Conservation (phyloP, 2,113 vertebrate species). For the Crypturellus undulatus region DNA sequence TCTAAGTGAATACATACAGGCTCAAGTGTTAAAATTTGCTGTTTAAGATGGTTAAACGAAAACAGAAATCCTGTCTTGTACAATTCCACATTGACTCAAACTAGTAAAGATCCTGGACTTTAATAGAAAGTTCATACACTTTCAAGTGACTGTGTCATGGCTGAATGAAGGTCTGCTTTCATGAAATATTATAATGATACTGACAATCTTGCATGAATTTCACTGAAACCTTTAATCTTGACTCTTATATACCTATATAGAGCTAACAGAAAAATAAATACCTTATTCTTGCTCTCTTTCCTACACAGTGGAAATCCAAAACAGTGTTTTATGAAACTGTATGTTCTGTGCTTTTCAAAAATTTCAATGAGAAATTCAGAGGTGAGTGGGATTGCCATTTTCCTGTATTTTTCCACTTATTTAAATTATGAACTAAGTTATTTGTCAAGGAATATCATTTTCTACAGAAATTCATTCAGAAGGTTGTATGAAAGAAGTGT, state of each 20-base stretch:
- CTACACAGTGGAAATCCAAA: not conserved
- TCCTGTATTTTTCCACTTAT: accelerated
- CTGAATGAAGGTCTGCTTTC: not conserved
- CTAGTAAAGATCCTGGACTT: not conserved
- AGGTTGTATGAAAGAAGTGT: accelerated
- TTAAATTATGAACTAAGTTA: not conserved
- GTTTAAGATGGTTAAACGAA: not conserved
- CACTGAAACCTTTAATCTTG: not conserved
- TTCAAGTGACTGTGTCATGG: not conserved
- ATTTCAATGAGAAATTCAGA: not conserved
- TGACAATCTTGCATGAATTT: not conserved
- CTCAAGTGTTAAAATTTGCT: not conserved
- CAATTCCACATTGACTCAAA: not conserved
- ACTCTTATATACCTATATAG: not conserved
- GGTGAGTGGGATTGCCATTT: accelerated
- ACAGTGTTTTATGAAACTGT: not conserved
- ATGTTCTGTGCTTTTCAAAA: not conserved
- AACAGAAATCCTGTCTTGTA: not conserved
- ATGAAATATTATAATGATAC: not conserved
- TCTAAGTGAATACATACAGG: not conserved
- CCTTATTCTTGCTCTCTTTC: not conserved
- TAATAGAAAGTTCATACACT: not conserved
- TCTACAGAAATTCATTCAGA: not conserved
- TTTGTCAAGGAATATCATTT: not conserved
- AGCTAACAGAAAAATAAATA: not conserved